phyloP scores from a whole-genome alignment of 2,888 invertebrate genomes.

The Lasioglossum zephyrum region DNA sequence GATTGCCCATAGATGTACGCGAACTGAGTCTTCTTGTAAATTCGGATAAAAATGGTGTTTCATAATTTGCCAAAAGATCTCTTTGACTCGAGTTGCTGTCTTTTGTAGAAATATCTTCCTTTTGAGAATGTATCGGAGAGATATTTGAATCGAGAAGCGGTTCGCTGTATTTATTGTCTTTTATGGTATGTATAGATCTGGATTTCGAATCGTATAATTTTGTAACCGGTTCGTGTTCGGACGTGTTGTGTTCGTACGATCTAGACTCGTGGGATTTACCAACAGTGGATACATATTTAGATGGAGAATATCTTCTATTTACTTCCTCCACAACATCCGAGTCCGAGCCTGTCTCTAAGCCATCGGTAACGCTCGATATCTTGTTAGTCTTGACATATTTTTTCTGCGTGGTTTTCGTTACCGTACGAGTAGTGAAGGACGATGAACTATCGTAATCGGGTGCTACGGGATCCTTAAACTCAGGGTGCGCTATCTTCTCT shows the following conservation, averaged over 20 bases:
- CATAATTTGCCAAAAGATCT: conserved; percentile 84
- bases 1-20: conserved; percentile 71
- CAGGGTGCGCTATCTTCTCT: conserved; percentile 72
- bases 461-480: conserved; percentile 68
- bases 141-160: conserved; percentile 75
- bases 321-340: conserved; percentile 86
- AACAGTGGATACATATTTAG: conserved; percentile 67
- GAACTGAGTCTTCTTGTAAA: conserved; percentile 87
- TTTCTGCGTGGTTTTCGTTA: conserved; percentile 71
- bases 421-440: conserved; percentile 65
- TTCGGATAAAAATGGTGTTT: conserved; percentile 90
- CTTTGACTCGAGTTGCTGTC: conserved; percentile 70
- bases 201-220: conserved; percentile 71
- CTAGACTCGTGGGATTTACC: conserved; percentile 66
- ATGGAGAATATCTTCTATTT: conserved; percentile 55
- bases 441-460: conserved; percentile 66
- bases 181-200: conserved; percentile 64
- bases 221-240: conserved; percentile 62
- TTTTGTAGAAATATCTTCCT: conserved; percentile 66
- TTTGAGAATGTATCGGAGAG: conserved; percentile 73
- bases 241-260: conserved; percentile 50
- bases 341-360: conserved; percentile 90
- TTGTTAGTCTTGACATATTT: conserved; percentile 73
- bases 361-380: conserved; percentile 85
- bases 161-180: conserved; percentile 74